These are phyloP conservation scores for Catharus bicknelli DNA, from an alignment of 2,113 vertebrate species.

Conservation along the genomic window DNA sequence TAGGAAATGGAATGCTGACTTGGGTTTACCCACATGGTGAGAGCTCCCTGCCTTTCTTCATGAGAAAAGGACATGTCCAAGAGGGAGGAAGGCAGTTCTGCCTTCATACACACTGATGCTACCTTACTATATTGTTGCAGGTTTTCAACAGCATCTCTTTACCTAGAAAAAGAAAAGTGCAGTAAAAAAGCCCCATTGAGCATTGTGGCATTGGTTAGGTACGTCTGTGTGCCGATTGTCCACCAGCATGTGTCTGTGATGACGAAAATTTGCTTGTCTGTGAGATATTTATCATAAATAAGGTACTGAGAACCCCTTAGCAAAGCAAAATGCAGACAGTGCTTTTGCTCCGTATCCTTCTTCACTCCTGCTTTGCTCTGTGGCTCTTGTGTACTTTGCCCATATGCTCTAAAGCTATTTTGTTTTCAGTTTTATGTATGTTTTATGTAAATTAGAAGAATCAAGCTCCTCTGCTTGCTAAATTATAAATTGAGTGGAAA, in stretches of 20 bases:
- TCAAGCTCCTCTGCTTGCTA: conserved; percentile 12
- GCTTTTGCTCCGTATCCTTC: neutral
- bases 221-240: neutral
- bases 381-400: conserved; percentile 19
- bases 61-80: neutral
- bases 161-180: neutral
- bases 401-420: conserved; percentile 32
- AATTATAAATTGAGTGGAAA: conserved; percentile 57
- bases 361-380: neutral
- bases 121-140: neutral
- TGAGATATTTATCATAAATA: neutral
- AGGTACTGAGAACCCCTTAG: neutral
- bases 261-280: neutral
- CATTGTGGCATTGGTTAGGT: fast-evolving
- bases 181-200: neutral
- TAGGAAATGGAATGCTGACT: fast-evolving
- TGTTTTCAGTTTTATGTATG: conserved; percentile 24
- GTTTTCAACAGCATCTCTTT: neutral
- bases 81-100: neutral
- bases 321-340: neutral
- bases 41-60: neutral
- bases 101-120: neutral
- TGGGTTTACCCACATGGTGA: neutral
- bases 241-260: fast-evolving
- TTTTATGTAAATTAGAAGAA: conserved; percentile 53